These are phyloP conservation scores for Epirrhoe tristata DNA, from an alignment of 2,888 invertebrate species.

Conservation along the genomic window DNA sequence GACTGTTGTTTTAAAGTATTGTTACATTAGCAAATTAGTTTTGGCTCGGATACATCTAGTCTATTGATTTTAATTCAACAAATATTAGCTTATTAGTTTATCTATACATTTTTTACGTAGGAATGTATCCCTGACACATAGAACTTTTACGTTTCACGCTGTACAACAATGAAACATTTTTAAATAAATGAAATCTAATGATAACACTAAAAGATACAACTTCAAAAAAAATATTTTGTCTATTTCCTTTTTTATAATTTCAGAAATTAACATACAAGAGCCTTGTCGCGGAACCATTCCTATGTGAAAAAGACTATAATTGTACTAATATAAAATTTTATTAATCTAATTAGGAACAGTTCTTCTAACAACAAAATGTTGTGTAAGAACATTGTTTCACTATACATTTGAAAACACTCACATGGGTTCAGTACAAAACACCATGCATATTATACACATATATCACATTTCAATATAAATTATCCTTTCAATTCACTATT, in stretches of 20 bases:
- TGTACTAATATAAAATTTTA: slow-evolving; percentile 5
- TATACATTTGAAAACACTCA: slow-evolving; percentile 7
- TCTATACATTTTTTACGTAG: too few relatives aligned
- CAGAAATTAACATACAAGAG: too few relatives aligned
- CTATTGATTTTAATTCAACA: slow-evolving; percentile 3
- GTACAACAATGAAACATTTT: too few relatives aligned
- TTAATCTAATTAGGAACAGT: slow-evolving; percentile 22
- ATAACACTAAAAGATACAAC: too few relatives aligned
- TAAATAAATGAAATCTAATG: too few relatives aligned
- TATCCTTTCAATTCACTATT: slow-evolving; percentile 29
- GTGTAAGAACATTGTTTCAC: slow-evolving; percentile 17
- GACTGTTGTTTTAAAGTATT: neutral
- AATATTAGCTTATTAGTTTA: slow-evolving; percentile 11
- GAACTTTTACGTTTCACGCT: too few relatives aligned
- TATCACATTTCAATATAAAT: slow-evolving; percentile 35
- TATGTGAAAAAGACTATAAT: too few relatives aligned
- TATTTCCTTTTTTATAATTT: too few relatives aligned
- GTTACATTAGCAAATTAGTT: neutral
- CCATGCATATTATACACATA: slow-evolving; percentile 25
- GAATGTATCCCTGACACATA: too few relatives aligned
- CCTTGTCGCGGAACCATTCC: too few relatives aligned
- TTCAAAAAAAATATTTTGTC: too few relatives aligned
- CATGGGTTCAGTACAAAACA: slow-evolving; percentile 5
- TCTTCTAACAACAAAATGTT: slow-evolving; percentile 16
- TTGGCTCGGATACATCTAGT: slow-evolving; percentile 22